These are phyloP conservation scores for Rhynchophorus ferrugineus DNA, from an alignment of 1,140 invertebrate species.

Conservation along the genomic window DNA sequence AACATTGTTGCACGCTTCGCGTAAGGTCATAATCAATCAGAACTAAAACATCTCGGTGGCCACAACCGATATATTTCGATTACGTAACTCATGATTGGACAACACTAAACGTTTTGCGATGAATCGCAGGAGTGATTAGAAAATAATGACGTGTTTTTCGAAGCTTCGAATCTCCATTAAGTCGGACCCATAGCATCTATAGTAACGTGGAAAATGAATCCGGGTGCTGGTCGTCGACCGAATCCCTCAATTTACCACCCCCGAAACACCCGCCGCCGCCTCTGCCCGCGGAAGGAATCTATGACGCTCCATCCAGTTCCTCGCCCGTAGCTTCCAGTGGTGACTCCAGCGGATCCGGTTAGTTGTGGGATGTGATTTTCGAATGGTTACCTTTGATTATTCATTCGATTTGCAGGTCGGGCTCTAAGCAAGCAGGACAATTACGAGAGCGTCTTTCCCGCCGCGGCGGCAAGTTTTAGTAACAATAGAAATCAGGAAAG, in stretches of 20 bases:
- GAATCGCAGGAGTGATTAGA: neutral
- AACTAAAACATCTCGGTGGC: too few relatives aligned
- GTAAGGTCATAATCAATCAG: too few relatives aligned
- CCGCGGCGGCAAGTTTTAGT: constrained; percentile 43
- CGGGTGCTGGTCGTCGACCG: constrained; percentile 27
- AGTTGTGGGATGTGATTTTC: constrained; percentile 5
- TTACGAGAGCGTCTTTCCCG: constrained; percentile 43
- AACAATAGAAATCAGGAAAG: too few relatives aligned
- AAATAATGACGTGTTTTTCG: constrained; percentile 13
- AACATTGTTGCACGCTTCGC: too few relatives aligned
- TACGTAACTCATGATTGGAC: too few relatives aligned
- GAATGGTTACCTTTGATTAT: too few relatives aligned
- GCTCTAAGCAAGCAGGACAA: constrained; percentile 18
- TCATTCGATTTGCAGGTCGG: neutral
- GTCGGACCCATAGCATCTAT: constrained; percentile 24
- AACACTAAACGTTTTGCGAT: too few relatives aligned
- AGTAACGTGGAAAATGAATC: constrained; percentile 30
- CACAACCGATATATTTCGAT: too few relatives aligned
- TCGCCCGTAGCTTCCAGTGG: constrained; percentile 37
- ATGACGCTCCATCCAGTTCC: constrained; percentile 47
- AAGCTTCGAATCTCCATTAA: constrained; percentile 37
- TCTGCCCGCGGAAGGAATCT: constrained; percentile 49
- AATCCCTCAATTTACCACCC: constrained; percentile 44
- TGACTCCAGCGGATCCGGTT: constrained; percentile 40
- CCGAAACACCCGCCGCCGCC: constrained; percentile 52